These are phyloP conservation scores for Hipparchia sbordonii DNA, from an alignment of 2,888 invertebrate genomes.

Conservation along the genomic window DNA sequence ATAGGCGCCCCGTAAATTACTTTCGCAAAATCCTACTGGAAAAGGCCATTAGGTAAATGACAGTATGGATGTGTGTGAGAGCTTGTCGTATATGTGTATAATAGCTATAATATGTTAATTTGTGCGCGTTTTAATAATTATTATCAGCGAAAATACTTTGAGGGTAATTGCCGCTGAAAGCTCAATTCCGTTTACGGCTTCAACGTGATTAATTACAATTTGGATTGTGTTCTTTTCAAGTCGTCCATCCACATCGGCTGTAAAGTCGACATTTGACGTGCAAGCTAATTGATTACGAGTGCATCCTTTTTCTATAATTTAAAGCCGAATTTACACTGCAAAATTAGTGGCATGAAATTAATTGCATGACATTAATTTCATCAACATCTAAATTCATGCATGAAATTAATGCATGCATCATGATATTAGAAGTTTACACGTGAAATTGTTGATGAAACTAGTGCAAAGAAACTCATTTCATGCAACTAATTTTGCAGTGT, in stretches of 20 bases:
- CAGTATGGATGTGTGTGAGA: conserved; percentile 13
- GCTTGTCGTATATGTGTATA: background rate
- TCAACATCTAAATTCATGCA: too few species aligned
- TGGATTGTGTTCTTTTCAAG: conserved; percentile 11
- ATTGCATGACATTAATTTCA: too few species aligned
- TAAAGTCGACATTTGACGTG: background rate
- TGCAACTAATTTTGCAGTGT: too few species aligned
- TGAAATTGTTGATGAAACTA: too few species aligned
- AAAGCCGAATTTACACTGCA: too few species aligned
- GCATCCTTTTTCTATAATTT: background rate
- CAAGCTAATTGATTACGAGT: background rate
- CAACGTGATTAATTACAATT: conserved; percentile 14
- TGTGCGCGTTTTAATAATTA: conserved; percentile 9
- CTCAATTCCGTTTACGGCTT: background rate
- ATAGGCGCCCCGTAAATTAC: conserved; percentile 34
- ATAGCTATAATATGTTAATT: background rate
- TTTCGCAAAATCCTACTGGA: conserved; percentile 33
- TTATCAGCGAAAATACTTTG: conserved; percentile 15
- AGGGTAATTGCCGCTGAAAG: conserved; percentile 14
- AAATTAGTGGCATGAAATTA: too few species aligned
- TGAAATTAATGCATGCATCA: too few species aligned
- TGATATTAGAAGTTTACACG: too few species aligned
- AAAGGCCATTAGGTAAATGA: conserved; percentile 34
- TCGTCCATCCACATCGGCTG: background rate
- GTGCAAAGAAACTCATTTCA: too few species aligned